Conservation (phyloP, 2,113 vertebrate species). For the Alligator sinensis region DNA sequence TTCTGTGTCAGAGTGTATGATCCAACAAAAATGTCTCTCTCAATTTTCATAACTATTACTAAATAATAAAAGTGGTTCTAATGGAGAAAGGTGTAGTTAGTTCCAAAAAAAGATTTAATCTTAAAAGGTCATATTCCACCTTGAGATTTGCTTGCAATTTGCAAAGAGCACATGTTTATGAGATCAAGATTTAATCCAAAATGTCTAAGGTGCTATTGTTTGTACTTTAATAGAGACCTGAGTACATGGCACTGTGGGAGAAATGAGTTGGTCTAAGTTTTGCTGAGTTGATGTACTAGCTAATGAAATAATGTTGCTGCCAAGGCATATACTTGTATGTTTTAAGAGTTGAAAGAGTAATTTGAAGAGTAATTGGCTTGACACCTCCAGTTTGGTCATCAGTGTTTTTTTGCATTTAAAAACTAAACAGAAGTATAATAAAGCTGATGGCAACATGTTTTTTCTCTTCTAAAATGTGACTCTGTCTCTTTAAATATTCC, state of each 20-base stretch:
- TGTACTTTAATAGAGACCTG: accelerated
- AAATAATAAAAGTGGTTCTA: neutral
- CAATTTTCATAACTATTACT: neutral
- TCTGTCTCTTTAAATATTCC: constrained; percentile 35
- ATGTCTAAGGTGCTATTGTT: neutral
- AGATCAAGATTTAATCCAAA: neutral
- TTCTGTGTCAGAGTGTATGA: neutral
- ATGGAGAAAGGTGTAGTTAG: neutral
- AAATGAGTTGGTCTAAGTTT: neutral
- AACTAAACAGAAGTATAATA: constrained; percentile 43
- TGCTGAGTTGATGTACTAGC: neutral
- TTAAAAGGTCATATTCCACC: neutral
- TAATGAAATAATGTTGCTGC: neutral
- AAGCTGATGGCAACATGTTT: constrained; percentile 1
- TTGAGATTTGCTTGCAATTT: neutral
- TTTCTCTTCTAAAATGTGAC: constrained; percentile 32
- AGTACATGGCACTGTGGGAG: neutral
- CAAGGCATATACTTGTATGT: neutral
- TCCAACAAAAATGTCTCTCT: neutral
- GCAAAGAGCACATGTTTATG: neutral
- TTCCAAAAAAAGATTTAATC: accelerated
- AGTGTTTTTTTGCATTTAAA: constrained; percentile 52
- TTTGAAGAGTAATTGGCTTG: constrained; percentile 8
- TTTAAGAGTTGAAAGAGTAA: neutral
- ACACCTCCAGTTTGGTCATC: constrained; percentile 7